Evolutionary conservation across 2,797 vertebrate species (phyloP).

Genomic region (Oryzias sinensis): DNA sequence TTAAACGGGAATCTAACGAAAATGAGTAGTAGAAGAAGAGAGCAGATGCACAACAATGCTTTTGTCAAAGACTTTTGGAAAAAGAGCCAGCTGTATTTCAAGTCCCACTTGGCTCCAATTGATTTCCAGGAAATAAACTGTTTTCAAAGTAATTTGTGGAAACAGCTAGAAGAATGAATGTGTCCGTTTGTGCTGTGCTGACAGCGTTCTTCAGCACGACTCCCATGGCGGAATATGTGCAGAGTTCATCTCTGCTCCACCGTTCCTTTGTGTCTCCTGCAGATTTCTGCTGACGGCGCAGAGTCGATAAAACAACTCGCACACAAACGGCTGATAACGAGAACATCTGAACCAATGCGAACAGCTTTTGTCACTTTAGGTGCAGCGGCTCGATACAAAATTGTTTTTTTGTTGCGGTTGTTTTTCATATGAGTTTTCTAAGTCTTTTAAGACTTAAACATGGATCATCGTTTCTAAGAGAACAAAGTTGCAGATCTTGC

Average conservation of each 20-base stretch:
- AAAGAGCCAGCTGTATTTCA: constrained; percentile 1
- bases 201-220: constrained; percentile 22
- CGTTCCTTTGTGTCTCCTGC: constrained; percentile 29
- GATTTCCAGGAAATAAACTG: constrained; percentile 15
- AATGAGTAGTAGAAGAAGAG: neutral
- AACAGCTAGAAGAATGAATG: constrained; percentile 5
- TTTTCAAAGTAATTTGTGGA: constrained; percentile 11
- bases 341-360: constrained; percentile 14
- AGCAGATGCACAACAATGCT: neutral
- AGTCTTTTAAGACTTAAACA: constrained; percentile 19
- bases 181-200: constrained; percentile 23
- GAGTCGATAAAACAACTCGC: constrained; percentile 10
- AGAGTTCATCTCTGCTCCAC: constrained; percentile 19
- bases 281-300: constrained; percentile 48
- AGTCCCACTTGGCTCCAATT: constrained; percentile 18
- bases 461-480: constrained; percentile 28
- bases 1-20: too few species aligned
- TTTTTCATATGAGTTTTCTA: constrained; percentile 15
- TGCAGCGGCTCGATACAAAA: neutral
- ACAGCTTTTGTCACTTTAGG: constrained; percentile 7
- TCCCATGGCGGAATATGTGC: constrained; percentile 14
- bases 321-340: constrained; percentile 26
- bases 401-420: constrained; percentile 1
- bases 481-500: constrained; percentile 1
- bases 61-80: constrained; percentile 11